Conservation (phyloP, 2,113 vertebrate species). For the Python bivittatus region DNA sequence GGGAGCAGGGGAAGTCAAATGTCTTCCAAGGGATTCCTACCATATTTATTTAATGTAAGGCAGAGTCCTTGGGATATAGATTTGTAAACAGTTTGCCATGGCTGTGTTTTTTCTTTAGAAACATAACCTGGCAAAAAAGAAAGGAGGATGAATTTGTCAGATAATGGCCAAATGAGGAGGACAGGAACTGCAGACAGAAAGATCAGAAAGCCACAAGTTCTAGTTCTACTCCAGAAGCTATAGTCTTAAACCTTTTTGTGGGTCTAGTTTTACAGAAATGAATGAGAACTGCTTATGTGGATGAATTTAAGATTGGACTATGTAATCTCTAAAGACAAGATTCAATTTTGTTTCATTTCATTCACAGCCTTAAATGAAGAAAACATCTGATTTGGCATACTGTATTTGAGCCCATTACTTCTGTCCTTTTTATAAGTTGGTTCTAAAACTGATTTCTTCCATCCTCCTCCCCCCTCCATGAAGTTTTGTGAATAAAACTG, state of each 20-base stretch:
- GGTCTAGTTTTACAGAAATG: not conserved
- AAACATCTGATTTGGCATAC: conserved; percentile 47
- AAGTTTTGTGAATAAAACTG: conserved; percentile 72
- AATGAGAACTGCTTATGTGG: not conserved
- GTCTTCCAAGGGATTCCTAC: not conserved
- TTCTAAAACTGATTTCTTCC: conserved; percentile 62
- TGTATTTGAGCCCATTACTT: conserved; percentile 27
- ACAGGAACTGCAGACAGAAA: not conserved
- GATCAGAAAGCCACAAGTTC: too few species aligned
- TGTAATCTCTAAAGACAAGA: not conserved
- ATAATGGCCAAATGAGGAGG: not conserved
- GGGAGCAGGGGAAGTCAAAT: not conserved
- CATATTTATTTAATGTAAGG: not conserved
- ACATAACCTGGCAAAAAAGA: not conserved
- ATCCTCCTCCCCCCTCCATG: not conserved
- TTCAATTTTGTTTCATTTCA: not conserved
- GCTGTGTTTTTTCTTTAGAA: not conserved
- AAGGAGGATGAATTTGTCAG: too few species aligned
- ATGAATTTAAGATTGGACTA: not conserved
- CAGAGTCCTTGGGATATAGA: not conserved
- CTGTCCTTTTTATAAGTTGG: conserved; percentile 13
- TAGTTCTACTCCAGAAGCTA: not conserved
- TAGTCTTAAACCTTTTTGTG: not conserved
- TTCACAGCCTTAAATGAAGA: not conserved
- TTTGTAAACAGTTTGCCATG: not conserved